Base-by-base conservation (phyloP, 2,113 vertebrate species). In the Reinhardtius hippoglossoides region DNA sequence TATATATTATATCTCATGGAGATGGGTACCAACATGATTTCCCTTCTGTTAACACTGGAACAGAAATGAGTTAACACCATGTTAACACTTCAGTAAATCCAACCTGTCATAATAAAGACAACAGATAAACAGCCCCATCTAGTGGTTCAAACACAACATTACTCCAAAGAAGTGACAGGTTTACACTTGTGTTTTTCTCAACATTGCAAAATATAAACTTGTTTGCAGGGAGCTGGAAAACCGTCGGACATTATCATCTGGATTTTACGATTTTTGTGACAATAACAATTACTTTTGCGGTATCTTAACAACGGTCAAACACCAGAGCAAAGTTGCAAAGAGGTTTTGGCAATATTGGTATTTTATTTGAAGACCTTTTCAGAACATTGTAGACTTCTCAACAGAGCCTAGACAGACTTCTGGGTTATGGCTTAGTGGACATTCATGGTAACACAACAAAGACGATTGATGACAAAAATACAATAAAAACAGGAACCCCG, bases 351-450 rank as follows among this genome's bases (percentile, higher is more conserved):
- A 71, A 60, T 0, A 24, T 57, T 75, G 65, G 26, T 0, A 37
- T 71, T 84, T 89, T 84, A 76, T 82, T 89, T 55, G 35, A 18
- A 79, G 2, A 20, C 21, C 20, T 40, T 70, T 59, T 46, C 18
- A 40, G n/a, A 67, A 67, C 13, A 80, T 56, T 14, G 35, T n/a
- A 35, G 23, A 70, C 35, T 31, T 66, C 15, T 66, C 13, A 9
- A 20, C 62, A 78, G 9, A 75, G 15, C 13, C 18, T 10, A 3
- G 54, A 60, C 16, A 80, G 7, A 40, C 40, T 37, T 10, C 10
- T 54, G 14, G 9, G 0, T 13, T 5, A 66, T 13, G 14, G 26
- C 2, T n/a, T 16, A 20, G 13, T 1, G 20, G 20, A n/a, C 20
- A 20, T 15, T 54, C 13, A n/a, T 21, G 20, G 50, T 21, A n/a